Percentiles rank a stretch among this genome's conserved stretches.
Conservation (phyloP, 2,113 vertebrate species). For the Urocitellus parryii region DNA sequence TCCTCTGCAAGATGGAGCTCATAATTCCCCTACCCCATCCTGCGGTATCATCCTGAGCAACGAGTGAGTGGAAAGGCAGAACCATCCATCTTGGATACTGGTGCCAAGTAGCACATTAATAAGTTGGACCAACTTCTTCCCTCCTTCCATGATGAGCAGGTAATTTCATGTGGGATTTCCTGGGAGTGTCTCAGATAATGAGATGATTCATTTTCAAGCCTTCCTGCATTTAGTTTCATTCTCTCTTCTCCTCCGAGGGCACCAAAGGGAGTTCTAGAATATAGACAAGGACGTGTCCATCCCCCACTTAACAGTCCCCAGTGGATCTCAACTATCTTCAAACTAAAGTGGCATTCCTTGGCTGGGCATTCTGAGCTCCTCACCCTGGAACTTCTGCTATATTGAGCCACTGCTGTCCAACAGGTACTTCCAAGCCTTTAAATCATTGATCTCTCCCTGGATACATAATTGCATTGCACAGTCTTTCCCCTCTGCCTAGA, state of each 20-base stretch:
- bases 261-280: conserved; percentile 34
- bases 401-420: neutral
- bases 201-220: conserved; percentile 5
- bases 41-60: accelerated
- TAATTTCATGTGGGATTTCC: neutral
- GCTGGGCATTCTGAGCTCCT: neutral
- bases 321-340: neutral
- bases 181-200: neutral
- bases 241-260: neutral
- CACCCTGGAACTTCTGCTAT: neutral
- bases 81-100: neutral
- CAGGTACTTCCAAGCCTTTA: neutral
- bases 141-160: neutral
- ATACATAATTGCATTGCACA: too few relatives aligned
- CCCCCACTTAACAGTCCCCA: neutral
- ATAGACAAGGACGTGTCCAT: neutral
- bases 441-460: neutral
- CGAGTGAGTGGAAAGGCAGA: neutral
- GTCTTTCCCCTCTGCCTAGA: neutral
- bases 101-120: neutral
- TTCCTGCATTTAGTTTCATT: neutral
- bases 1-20: neutral
- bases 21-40: too few relatives aligned
- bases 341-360: neutral
- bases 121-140: neutral